Conservation (phyloP, 2,888 invertebrate species). For the Aspidiotus destructor region DNA sequence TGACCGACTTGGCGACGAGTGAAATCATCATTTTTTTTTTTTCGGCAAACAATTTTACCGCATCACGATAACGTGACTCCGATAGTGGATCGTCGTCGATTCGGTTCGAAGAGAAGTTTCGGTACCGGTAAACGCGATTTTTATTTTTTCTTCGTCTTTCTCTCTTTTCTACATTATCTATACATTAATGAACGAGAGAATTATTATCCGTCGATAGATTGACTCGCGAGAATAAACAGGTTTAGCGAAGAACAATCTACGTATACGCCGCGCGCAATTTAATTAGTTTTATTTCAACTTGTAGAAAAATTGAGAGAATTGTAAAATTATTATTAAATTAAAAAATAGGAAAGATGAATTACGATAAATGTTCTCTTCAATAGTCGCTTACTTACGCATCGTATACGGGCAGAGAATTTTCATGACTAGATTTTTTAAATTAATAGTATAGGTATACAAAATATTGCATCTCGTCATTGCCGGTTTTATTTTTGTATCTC, state of each 20-base stretch:
- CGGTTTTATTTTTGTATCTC: too few relatives aligned
- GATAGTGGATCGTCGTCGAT: neutral
- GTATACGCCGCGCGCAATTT: neutral
- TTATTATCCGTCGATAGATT: neutral
- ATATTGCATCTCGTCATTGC: too few relatives aligned
- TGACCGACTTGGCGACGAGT: neutral
- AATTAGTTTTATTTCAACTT: neutral
- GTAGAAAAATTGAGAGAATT: neutral
- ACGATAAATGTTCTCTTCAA: too few relatives aligned
- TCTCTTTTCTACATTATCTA: too few relatives aligned
- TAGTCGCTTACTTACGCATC: too few relatives aligned
- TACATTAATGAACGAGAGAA: neutral
- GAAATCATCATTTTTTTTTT: neutral
- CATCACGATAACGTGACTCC: slow-evolving; percentile 2
- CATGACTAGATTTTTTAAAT: too few relatives aligned
- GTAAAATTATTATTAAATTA: neutral
- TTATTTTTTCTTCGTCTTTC: too few relatives aligned
- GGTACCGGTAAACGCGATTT: too few relatives aligned
- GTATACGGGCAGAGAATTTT: too few relatives aligned
- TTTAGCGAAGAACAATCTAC: neutral
- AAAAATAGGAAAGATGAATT: neutral
- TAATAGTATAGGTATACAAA: too few relatives aligned
- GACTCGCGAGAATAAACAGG: neutral
- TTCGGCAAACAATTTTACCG: neutral
- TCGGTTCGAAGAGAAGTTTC: too few relatives aligned